Conservation (phyloP, 2,888 invertebrate genomes). For the Buathra laborator region DNA sequence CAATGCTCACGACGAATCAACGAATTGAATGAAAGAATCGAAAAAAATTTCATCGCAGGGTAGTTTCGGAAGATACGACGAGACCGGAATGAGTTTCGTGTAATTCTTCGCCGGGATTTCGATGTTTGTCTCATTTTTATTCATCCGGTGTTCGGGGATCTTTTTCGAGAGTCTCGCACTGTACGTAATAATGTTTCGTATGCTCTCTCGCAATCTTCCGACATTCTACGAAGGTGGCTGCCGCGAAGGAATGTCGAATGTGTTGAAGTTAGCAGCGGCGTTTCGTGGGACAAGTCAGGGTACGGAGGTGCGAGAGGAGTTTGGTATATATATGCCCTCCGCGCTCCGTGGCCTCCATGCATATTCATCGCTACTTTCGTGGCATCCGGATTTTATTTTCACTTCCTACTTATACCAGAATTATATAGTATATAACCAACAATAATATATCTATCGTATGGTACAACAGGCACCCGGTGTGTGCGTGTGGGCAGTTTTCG, state of each 20-base stretch:
- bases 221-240: not conserved
- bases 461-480: conserved; percentile 2
- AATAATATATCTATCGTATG: conserved; percentile 26
- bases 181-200: conserved; percentile 34
- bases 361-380: conserved; percentile 65
- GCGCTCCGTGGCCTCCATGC: conserved; percentile 24
- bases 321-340: not conserved
- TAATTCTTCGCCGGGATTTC: not conserved
- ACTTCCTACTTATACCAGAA: conserved; percentile 58
- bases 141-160: conserved; percentile 43
- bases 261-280: conserved; percentile 35
- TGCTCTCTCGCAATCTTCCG: conserved; percentile 1
- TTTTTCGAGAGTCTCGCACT: conserved; percentile 10
- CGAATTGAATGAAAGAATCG: not conserved
- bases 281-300: conserved; percentile 20
- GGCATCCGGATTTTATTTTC: conserved; percentile 59
- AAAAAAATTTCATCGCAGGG: not conserved
- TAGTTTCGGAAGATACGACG: conserved; percentile 11
- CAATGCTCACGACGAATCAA: not conserved
- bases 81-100: conserved; percentile 41
- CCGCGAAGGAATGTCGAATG: conserved; percentile 30
- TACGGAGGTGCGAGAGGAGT: conserved; percentile 11
- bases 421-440: conserved; percentile 35
- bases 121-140: conserved; percentile 57
- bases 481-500: conserved; percentile 9